Percentiles rank a stretch among this genome's conserved stretches.
Conservation (phyloP, 2,797 vertebrate species). For the Novumbra hubbsi region DNA sequence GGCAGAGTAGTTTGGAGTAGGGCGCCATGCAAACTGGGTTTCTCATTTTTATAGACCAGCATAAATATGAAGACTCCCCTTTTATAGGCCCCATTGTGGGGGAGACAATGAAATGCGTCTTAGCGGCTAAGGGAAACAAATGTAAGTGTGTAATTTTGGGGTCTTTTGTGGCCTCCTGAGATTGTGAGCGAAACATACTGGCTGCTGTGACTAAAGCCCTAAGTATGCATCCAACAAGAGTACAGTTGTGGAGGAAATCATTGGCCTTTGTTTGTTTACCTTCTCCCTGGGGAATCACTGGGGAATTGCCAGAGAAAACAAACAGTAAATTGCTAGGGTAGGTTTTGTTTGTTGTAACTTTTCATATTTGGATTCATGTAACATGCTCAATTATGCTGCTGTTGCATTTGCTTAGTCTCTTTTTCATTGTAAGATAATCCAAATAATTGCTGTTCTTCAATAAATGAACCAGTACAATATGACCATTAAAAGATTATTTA, state of each 20-base stretch:
- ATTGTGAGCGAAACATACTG: constrained; percentile 31
- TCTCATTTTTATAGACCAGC: constrained; percentile 37
- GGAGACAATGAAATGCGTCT: constrained; percentile 47
- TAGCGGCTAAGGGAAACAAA: constrained; percentile 55
- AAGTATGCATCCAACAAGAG: constrained; percentile 65
- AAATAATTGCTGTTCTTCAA: background rate
- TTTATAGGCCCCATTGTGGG: background rate
- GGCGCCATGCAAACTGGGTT: constrained; percentile 34
- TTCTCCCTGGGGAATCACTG: constrained; percentile 55
- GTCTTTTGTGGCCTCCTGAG: constrained; percentile 42
- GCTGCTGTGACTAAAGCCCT: constrained; percentile 49
- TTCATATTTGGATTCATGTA: constrained; percentile 69
- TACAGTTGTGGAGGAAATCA: constrained; percentile 31
- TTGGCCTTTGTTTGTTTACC: constrained; percentile 66
- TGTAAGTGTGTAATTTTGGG: constrained; percentile 39
- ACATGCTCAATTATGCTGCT: constrained; percentile 63
- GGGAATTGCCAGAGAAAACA: constrained; percentile 57
- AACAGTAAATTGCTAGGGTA: no score
- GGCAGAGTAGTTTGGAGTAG: constrained; percentile 13
- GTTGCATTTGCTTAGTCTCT: constrained; percentile 16
- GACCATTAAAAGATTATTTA: background rate
- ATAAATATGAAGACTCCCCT: no score
- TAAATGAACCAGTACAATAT: background rate
- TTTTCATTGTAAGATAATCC: background rate
- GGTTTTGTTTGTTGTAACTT: constrained; percentile 61